A percentile compares a stretch with the other conserved stretches of the same genome.
Evolutionary conservation across 2,888 invertebrate species (phyloP).

Genomic region (Lomographa bimaculata): DNA sequence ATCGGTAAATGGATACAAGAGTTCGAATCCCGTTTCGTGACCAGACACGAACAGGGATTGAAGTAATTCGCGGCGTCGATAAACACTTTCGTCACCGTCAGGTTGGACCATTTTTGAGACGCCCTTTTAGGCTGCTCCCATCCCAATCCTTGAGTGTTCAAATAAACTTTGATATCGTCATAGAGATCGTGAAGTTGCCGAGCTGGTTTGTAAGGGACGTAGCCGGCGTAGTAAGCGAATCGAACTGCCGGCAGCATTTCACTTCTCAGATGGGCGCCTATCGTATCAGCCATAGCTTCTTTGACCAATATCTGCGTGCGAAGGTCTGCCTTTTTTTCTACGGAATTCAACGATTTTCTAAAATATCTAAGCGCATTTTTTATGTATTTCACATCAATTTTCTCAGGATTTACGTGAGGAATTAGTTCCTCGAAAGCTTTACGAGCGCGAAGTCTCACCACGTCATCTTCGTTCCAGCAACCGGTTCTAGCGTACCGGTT

Average conservation of each 20-base stretch:
- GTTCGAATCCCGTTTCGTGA: slow-evolving; percentile 58
- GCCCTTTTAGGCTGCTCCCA: slow-evolving; percentile 54
- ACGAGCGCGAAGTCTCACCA: slow-evolving; percentile 62
- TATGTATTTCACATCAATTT: slow-evolving; percentile 55
- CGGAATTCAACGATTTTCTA: slow-evolving; percentile 45
- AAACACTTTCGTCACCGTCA: slow-evolving; percentile 65
- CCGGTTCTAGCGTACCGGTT: slow-evolving; percentile 39
- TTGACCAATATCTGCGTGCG: slow-evolving; percentile 47
- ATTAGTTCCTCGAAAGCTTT: slow-evolving; percentile 59
- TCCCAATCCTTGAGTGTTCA: slow-evolving; percentile 70
- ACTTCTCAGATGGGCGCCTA: slow-evolving; percentile 65
- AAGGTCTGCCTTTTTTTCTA: slow-evolving; percentile 40
- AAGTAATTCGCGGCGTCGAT: slow-evolving; percentile 53
- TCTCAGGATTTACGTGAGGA: slow-evolving; percentile 51
- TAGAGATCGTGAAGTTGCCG: slow-evolving; percentile 58
- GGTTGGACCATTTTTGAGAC: slow-evolving; percentile 56
- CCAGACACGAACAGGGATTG: slow-evolving; percentile 59
- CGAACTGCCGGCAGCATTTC: slow-evolving; percentile 65
- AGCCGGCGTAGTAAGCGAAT: slow-evolving; percentile 73
- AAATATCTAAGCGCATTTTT: slow-evolving; percentile 56
- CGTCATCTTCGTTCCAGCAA: slow-evolving; percentile 66
- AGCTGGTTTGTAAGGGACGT: slow-evolving; percentile 59
- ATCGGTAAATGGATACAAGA: slow-evolving; percentile 65
- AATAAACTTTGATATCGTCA: slow-evolving; percentile 48
- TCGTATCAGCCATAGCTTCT: slow-evolving; percentile 61